Conservation (phyloP, 2,797 vertebrate genomes). For the Oreortyx pictus region DNA sequence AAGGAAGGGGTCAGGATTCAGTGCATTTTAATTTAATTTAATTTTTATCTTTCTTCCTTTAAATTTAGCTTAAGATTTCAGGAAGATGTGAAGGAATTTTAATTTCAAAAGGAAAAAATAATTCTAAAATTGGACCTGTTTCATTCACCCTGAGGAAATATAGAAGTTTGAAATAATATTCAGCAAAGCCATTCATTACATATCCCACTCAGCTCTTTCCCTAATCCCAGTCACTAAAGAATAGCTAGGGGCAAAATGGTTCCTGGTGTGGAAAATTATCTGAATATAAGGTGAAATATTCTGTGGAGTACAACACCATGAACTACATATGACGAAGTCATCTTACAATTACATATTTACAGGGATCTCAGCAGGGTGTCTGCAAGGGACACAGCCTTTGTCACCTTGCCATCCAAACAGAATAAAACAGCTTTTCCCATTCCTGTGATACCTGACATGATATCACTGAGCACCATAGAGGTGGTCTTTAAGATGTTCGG, state of each 20-base stretch:
- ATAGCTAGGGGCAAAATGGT: background rate
- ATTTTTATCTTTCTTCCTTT: background rate
- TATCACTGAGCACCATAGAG: background rate
- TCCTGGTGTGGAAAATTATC: background rate
- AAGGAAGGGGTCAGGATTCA: background rate
- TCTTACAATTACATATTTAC: background rate
- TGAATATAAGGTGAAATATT: background rate
- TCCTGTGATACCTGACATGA: fast-evolving
- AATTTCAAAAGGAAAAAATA: background rate
- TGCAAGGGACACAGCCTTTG: background rate
- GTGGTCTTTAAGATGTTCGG: background rate
- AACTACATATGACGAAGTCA: background rate
- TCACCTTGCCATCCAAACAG: background rate
- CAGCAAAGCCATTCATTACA: background rate
- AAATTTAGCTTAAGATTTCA: background rate
- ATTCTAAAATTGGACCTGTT: background rate
- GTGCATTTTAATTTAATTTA: background rate
- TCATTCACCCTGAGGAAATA: background rate
- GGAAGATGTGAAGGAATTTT: background rate
- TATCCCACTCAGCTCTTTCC: background rate
- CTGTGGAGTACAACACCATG: background rate
- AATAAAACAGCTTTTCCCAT: background rate
- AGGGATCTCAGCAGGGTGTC: background rate
- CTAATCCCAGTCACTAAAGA: background rate
- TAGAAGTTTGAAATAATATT: background rate